A percentile compares a stretch with the other conserved stretches of the same genome.
These are phyloP conservation scores for Leucoma salicis DNA, from an alignment of 2,888 invertebrate species.

Conservation along the genomic window DNA sequence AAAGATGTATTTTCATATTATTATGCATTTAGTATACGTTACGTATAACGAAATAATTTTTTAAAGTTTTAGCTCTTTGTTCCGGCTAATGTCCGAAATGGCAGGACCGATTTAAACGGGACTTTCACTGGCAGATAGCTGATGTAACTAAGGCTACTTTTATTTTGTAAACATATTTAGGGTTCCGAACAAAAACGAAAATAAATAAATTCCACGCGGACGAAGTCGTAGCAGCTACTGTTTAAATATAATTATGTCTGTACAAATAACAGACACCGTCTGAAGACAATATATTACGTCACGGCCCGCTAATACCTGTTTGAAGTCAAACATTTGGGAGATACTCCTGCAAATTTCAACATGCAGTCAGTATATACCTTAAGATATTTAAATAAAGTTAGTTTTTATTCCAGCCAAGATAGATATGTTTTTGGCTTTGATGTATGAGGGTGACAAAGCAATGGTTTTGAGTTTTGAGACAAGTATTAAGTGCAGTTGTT, in stretches of 20 bases:
- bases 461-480: slow-evolving; percentile 60
- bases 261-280: slow-evolving; percentile 39
- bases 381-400: slow-evolving; percentile 4
- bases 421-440: slow-evolving; percentile 35
- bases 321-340: slow-evolving; percentile 63
- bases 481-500: slow-evolving; percentile 59
- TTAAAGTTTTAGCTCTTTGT: too few species aligned
- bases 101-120: too few species aligned
- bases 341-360: slow-evolving; percentile 21
- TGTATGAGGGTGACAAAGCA: slow-evolving; percentile 50
- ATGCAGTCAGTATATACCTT: slow-evolving; percentile 9
- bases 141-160: too few species aligned
- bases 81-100: too few species aligned
- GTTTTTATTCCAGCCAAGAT: slow-evolving; percentile 7
- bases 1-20: too few species aligned
- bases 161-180: too few species aligned
- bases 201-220: neutral
- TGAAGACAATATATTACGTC: slow-evolving; percentile 58
- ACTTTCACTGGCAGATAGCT: too few species aligned
- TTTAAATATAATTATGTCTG: slow-evolving; percentile 10
- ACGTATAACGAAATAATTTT: too few species aligned
- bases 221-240: neutral
- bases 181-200: too few species aligned
- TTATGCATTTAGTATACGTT: too few species aligned
- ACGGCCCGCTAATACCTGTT: slow-evolving; percentile 60